Base-by-base conservation (phyloP, 2,113 vertebrate genomes). In the Dolichotis patagonum region DNA sequence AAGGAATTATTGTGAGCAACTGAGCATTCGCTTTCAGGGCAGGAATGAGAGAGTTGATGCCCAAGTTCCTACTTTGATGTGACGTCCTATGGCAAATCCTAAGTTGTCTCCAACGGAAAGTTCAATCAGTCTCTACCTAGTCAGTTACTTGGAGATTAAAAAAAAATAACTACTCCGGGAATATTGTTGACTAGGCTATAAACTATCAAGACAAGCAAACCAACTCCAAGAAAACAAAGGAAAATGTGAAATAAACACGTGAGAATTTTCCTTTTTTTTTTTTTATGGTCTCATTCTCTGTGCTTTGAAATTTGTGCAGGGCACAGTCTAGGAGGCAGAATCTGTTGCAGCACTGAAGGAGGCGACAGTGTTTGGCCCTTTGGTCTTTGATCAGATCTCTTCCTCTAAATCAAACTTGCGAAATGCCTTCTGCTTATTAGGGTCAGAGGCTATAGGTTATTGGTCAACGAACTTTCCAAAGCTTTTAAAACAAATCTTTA, bases 401-500 rank as follows among this genome's bases (percentile, higher is more conserved):
- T 32, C 24, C 4, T 93, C 35, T 69, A 85, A 81, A 95, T 85
- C 81, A 87, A 69, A 84, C 60, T 80, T 60, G 2, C 28, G 65
- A 63, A 63, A 88, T 38, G 30, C 1, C 24, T 85, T 85, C 38
- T 73, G 69, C 7, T 86, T 49, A 41, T 32, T 62, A 73, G 60
- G 89, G 54, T 77, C 62, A 43, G 83, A 95, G 81, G 30, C 24
- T 82, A 77, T 77, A 32, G 71, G 77, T 26, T 62, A 16, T 7
- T 22, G 13, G 2, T 73, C 13, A 78, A 62, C 63, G 82, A 90
- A 80, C 14, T 24, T 4, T 20, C 38, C 26, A 73, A 54, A 8
- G 5, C 67, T 69, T 85, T 65, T 85, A 63, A 97, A 80, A 38
- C 67, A 81, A 60, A 84, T 84, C 65, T 80, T 95, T 69, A 52